Evolutionary conservation across 2,888 invertebrate genomes (phyloP), one percentile per base, ranked within the genome.

Genomic region (Ophioninae sp.): DNA sequence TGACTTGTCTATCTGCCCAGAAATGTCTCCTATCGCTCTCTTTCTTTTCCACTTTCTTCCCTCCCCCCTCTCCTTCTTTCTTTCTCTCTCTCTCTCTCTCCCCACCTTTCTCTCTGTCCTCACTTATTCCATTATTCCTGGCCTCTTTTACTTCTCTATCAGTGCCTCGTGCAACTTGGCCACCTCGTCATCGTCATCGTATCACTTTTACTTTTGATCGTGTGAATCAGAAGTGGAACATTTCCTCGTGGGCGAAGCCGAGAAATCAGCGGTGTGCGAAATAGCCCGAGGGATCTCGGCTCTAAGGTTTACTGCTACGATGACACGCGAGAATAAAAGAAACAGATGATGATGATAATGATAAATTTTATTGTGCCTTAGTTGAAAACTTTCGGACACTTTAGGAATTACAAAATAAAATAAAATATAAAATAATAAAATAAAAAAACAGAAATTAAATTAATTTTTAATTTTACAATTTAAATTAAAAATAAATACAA

Each of bases 291-390:
- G 86, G 86, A 86, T 84, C 88, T 79, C 65, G 85, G 81, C 80
- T 69, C 83, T 86, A 83, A 87, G 85, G 87, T 88, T 88, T 87
- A 87, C 85, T 41, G 81, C 64, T 73, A 73, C 78, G 80, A 83
- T 69, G 80, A 80, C 73, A 78, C 78, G 69, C 50, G n/a, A 61
- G 61, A 77, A 61, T 21, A 10, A 61, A 59, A 59, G 10, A 8
- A 8, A 6, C 39, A 39, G 7, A 39, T 5, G 7, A 39, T n/a
- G n/a, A 39, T 39, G 39, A 39, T n/a, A n/a, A n/a, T n/a, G n/a
- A n/a, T n/a, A n/a, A n/a, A n/a, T n/a, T n/a, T n/a, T n/a, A n/a
- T n/a, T 6, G 39, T 39, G 39, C 7, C 7, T 39, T 5, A 39
- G 5, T 39, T 7, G 5, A 39, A 39, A 7, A 7, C 7, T 39